Conservation (phyloP, 2,797 vertebrate species). For the Cossypha heuglini region DNA sequence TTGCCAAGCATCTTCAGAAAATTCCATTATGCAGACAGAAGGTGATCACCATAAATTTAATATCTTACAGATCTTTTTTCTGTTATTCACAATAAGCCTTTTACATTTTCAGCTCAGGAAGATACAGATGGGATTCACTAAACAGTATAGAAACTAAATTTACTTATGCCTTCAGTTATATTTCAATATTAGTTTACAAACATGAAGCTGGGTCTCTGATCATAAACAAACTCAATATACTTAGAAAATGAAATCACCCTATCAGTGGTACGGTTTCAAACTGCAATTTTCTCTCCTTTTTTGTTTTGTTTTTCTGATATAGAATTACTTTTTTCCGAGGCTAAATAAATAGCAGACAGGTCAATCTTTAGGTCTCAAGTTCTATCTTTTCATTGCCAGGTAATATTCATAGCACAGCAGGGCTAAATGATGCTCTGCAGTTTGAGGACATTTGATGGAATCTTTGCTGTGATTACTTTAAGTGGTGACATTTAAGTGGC, state of each 20-base stretch:
- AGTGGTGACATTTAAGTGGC: neutral
- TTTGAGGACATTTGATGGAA: constrained; percentile 10
- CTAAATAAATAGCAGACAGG: constrained; percentile 30
- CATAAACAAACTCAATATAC: neutral
- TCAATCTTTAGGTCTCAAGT: constrained; percentile 4
- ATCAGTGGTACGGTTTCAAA: neutral
- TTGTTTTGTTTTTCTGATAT: neutral
- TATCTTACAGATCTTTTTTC: neutral
- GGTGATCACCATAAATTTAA: neutral
- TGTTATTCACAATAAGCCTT: neutral
- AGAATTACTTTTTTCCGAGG: neutral
- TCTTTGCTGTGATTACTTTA: constrained; percentile 22
- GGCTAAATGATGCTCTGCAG: constrained; percentile 14
- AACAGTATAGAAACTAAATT: neutral
- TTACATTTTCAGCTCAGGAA: neutral
- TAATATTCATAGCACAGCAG: constrained; percentile 43
- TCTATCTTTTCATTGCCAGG: constrained; percentile 22
- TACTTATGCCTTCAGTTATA: neutral
- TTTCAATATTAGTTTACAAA: neutral
- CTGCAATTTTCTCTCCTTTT: neutral
- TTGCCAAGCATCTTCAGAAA: neutral
- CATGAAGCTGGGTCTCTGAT: neutral
- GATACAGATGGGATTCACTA: neutral
- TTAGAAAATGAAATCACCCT: neutral
- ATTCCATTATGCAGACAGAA: neutral